phyloP scores from a whole-genome alignment of 2,797 vertebrate species.

The Hafferia zeledoni region DNA sequence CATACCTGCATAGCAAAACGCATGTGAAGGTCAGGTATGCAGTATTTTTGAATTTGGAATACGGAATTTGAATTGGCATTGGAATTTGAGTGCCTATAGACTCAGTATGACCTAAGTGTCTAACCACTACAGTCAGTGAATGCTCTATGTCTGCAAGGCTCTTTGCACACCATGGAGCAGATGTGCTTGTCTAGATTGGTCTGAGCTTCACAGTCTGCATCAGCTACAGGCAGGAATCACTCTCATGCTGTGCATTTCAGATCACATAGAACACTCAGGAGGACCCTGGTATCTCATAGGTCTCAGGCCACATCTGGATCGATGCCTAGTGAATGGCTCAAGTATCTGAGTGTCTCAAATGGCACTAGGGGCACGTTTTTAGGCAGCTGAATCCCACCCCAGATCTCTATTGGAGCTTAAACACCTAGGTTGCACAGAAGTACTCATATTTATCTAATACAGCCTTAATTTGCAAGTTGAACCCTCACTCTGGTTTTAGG shows the following conservation, averaged over 20 bases:
- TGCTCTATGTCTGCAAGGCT: not conserved
- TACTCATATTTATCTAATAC: not conserved
- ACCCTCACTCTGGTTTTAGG: not conserved
- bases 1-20: not conserved
- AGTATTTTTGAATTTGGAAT: not conserved
- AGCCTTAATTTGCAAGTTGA: not conserved
- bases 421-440: not conserved
- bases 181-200: rapidly evolving
- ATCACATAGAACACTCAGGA: not conserved
- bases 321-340: not conserved
- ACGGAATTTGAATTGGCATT: too few species aligned
- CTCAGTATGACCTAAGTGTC: not conserved
- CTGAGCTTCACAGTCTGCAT: not conserved
- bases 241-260: not conserved
- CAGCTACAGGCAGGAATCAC: not conserved
- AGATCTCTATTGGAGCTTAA: not conserved
- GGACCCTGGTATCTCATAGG: not conserved
- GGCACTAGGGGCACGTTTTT: not conserved
- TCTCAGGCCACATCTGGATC: not conserved
- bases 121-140: not conserved
- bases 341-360: not conserved
- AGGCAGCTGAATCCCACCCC: not conserved
- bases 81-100: not conserved
- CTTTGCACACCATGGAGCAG: rapidly evolving
- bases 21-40: not conserved